These are phyloP conservation scores for Isoperla grammatica DNA, from an alignment of 2,888 invertebrate species.

Conservation along the genomic window DNA sequence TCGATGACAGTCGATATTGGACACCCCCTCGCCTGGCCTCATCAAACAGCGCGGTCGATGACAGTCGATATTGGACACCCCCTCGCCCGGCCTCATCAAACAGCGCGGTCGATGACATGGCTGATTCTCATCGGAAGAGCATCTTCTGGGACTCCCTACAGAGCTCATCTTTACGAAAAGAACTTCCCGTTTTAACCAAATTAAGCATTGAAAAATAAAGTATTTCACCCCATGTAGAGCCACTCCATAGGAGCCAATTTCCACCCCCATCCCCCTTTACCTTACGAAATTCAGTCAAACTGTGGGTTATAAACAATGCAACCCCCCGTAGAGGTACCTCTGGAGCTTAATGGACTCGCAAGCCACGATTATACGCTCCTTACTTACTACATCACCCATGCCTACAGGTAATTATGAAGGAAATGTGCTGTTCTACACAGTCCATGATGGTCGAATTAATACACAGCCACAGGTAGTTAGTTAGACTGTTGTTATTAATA, in stretches of 20 bases:
- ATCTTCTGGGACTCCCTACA: constrained; percentile 12
- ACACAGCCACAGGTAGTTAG: not conserved
- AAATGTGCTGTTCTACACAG: too few relatives aligned
- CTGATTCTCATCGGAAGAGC: not conserved
- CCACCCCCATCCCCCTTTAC: not conserved
- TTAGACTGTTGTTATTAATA: constrained; percentile 7
- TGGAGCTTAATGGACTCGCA: too few relatives aligned
- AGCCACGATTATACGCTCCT: constrained; percentile 3
- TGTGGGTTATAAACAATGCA: too few relatives aligned
- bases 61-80: too few relatives aligned
- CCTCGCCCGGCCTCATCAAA: too few relatives aligned
- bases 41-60: too few relatives aligned
- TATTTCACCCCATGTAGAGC: constrained; percentile 17
- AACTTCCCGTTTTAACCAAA: constrained; percentile 29
- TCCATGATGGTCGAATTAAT: constrained; percentile 7
- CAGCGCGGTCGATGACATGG: too few relatives aligned
- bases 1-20: too few relatives aligned
- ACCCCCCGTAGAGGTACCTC: too few relatives aligned
- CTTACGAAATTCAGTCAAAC: too few relatives aligned
- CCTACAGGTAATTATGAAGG: constrained; percentile 3
- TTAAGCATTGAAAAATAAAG: constrained; percentile 25
- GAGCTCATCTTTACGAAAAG: constrained; percentile 6
- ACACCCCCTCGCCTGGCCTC: too few relatives aligned
- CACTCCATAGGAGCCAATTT: constrained; percentile 20
- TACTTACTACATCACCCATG: constrained; percentile 7